Evolutionary conservation across 2,888 invertebrate genomes (phyloP), one percentile per base, ranked within the genome.

Genomic region (Caenorhabditis becei): DNA sequence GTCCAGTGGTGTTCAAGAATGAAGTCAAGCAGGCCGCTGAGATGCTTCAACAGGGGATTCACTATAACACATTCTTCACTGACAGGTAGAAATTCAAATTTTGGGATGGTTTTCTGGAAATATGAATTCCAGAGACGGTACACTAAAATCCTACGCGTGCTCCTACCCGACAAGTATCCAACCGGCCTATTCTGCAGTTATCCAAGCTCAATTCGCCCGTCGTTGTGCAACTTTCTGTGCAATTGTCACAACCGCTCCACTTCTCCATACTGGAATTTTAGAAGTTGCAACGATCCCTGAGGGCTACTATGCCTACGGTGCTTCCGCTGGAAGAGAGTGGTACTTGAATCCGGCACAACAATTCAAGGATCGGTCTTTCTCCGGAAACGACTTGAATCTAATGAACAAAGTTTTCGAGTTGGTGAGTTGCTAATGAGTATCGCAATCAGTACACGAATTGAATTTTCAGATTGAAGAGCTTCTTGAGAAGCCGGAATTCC

Each of bases 301-400:
- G 71, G 87, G 89, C 16, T 87, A 86, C 56, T 88, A 86, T 54
- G 86, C 86, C 0, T 89, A 86, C 54, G 89, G 89, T n/a, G 88
- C 89, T 8, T 89, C 89, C 10, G 87, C 87, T 53, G 89, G 89
- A 26, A 84, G 89, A 56, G 88, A 89, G 58, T 89, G 89, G 89
- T 88, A 87, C 44, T 62, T 88, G 44, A 85, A 87, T 37, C 88
- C 89, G 4, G 85, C 86, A 0, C 74, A 83, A 54, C 88, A 89
- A 63, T 89, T 87, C 78, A 88, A 88, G 44, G 89, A 89, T 67
- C 77, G 83, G 47, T 82, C 83, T 1, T 78, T 88, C 16, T 83
- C 83, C 18, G 87, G 79, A 0, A 54, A 61, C 5, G 88, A 87
- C 37, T 59, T 87, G 58, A 69, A 69, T 14, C 56, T 87, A 10